A percentile compares a stretch with the other conserved stretches of the same genome.
These are phyloP conservation scores for Corythaixoides concolor DNA, from an alignment of 2,113 vertebrate species.

Conservation along the genomic window DNA sequence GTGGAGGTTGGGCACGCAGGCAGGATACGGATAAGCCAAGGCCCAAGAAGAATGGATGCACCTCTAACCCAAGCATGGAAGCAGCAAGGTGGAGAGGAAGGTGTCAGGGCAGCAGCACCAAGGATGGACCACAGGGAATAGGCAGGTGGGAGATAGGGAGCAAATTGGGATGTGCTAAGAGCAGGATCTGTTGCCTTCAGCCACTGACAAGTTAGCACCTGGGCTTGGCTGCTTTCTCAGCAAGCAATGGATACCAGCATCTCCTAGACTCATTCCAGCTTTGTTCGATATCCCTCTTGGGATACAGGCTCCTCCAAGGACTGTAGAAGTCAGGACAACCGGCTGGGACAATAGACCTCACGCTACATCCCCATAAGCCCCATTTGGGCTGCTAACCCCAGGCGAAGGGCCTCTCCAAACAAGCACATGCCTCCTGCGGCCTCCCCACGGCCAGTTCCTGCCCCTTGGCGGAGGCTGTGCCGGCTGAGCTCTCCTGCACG, in stretches of 20 bases:
- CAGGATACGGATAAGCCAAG: neutral
- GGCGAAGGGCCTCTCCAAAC: neutral
- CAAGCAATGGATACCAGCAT: neutral
- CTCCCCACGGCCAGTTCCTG: accelerated
- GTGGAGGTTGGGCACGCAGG: neutral
- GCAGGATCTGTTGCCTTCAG: neutral
- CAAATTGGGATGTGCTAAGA: too few species aligned
- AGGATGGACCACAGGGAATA: neutral
- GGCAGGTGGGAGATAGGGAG: neutral
- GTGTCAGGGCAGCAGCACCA: neutral
- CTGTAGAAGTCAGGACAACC: neutral
- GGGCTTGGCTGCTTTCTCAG: neutral
- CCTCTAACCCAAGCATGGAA: neutral
- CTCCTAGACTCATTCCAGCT: neutral
- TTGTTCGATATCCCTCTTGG: too few species aligned
- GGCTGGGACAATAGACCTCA: neutral
- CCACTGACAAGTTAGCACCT: neutral
- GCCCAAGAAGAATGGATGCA: accelerated
- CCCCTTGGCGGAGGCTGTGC: neutral
- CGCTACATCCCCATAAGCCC: neutral
- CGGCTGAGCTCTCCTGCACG: neutral
- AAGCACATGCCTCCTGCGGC: neutral
- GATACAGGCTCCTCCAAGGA: neutral
- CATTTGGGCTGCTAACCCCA: neutral
- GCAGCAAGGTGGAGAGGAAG: neutral